Evolutionary conservation across 2,113 vertebrate species (phyloP).

Genomic region (Neogale vison): DNA sequence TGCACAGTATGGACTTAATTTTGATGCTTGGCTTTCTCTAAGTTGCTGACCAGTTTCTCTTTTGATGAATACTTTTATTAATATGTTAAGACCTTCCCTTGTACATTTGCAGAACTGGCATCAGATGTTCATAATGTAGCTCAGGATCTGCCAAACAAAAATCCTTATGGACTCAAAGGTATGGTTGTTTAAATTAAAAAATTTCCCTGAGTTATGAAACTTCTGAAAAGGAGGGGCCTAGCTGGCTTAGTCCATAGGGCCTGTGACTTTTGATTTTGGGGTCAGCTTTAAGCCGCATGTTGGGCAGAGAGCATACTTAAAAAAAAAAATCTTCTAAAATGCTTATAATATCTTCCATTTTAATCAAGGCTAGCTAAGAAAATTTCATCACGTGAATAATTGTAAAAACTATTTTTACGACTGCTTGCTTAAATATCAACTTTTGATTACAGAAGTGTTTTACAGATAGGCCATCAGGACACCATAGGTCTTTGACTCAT

Average conservation of each 20-base stretch:
- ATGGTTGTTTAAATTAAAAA: neutral
- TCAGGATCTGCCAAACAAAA: constrained; percentile 64
- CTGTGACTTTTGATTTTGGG: neutral
- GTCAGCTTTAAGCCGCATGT: neutral
- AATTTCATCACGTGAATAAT: neutral
- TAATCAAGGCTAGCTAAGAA: constrained; percentile 16
- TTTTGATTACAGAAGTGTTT: constrained; percentile 5
- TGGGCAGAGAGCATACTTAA: neutral
- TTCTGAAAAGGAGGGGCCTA: neutral
- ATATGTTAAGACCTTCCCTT: neutral
- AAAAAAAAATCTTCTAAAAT: neutral
- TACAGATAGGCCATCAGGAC: neutral
- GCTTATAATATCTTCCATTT: neutral
- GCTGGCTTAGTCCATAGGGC: neutral
- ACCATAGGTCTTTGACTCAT: neutral
- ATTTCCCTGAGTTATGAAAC: neutral
- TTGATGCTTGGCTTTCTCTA: neutral
- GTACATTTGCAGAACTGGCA: constrained; percentile 53
- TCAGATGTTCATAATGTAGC: neutral
- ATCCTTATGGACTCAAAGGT: constrained; percentile 67
- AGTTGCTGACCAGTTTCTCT: neutral
- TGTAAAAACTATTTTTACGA: neutral
- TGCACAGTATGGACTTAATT: neutral
- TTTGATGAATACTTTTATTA: neutral
- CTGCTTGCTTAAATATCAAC: neutral